Evolutionary conservation across 2,113 vertebrate species (phyloP), one percentile per base, ranked within the genome.

Genomic region (Dasyprocta punctata): DNA sequence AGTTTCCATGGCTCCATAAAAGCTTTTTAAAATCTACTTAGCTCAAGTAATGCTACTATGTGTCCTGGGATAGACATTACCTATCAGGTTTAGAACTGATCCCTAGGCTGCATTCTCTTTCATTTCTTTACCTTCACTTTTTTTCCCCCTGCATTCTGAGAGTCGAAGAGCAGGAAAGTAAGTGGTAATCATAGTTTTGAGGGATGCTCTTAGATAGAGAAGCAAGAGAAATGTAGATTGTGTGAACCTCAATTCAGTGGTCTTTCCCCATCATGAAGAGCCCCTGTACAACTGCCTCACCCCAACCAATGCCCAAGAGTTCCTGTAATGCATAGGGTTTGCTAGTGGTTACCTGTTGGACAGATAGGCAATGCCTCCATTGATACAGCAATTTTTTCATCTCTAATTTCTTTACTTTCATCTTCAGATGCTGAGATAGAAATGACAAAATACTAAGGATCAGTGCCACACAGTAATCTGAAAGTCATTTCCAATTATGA

Each of bases 401-500:
- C 38, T 26, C 8, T 61, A 6, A 0, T 83, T 69, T 71, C 65
- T 90, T 93, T 52, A 81, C 12, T 81, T 84, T 77, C 69, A 28
- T 52, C 38, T 94, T 94, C 93, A 52, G 49, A 89, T 69, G 73
- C 93, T 95, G 52, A 30, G 0, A 1, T 44, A 12, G 36, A 93
- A 71, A 78, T 67, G 10, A 90, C 3, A 61, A 82, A 77, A 44
- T 11, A 5, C 52, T 67, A 52, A 91, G 19, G 12, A 80, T 86
- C 10, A 71, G 8, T 58, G 9, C 7, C 58, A 7, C 90, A 22
- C 1, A 41, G 19, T n/a, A 33, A 20, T 30, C 47, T 61, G 52
- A 89, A 77, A 14, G 17, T 75, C 10, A 56, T 80, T 90, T 85
- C 9, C 20, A 71, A 78, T 83, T 44, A 61, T n/a, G 3, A 80